Base-by-base conservation (phyloP, 2,113 vertebrate species). In the Eira barbara region DNA sequence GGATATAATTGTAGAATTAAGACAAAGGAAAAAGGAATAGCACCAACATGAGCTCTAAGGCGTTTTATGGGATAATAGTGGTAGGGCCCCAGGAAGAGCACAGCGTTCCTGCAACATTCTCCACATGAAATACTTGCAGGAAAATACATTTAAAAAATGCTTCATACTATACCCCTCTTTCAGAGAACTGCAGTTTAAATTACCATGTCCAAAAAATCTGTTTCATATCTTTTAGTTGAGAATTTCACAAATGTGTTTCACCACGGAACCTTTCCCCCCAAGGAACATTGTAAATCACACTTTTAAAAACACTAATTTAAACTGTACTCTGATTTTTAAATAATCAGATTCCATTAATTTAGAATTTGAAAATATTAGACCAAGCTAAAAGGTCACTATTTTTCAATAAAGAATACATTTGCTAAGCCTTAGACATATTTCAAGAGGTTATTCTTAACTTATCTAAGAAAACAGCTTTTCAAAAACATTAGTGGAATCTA, bases 361-460 rank as follows among this genome's bases (percentile, higher is more conserved):
- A 95, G 47, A 94, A 74, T 83, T 88, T 91, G 49, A 87, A 87
- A 71, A 91, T 91, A 94, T 78, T 91, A 76, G 27, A n/a, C 9
- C 39, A 74, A 25, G n/a, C 29, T 84, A 79, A 90, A 93, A 91
- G 9, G 23, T 57, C 36, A 67, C 31, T 39, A 69, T 27, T 76
- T 69, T 73, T 76, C 59, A 91, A 69, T 17, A 27, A 76, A 83
- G 23, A 71, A n/a, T 78, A 39, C 67, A 31, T 88, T 86, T 82
- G 8, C 25, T 91, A 91, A 76, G 29, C 0, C 23, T 78, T 76
- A 63, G 79, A 78, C 23, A 49, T 61, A 94, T 91, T 93, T 73
- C 49, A 89, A 52, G 45, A 84, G 13, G 12, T 61, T 83, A 78
- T 73, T 78, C 71, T 92, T 76, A 83, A 92, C 13, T 42, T 36